phyloP scores from a whole-genome alignment of 2,888 invertebrate species.

The Petrolisthes manimaculis region DNA sequence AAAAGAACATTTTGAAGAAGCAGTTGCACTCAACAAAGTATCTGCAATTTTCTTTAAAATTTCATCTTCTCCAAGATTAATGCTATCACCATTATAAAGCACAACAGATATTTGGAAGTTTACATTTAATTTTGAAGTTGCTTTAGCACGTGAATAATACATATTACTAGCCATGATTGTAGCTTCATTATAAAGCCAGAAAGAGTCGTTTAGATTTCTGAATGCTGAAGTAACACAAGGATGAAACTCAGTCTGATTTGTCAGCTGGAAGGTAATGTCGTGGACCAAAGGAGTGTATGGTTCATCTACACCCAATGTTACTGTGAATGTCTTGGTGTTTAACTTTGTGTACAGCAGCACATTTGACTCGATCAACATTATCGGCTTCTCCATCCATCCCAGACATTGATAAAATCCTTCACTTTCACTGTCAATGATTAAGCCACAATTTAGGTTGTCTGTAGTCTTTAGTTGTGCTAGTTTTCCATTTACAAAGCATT shows the following conservation, averaged over 20 bases:
- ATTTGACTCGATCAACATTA: slow-evolving; percentile 25
- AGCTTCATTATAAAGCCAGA: no score
- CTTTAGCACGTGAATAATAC: no score
- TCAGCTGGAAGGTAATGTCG: slow-evolving; percentile 43
- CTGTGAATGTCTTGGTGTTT: slow-evolving; percentile 22
- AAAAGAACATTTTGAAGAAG: neutral
- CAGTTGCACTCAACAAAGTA: no score
- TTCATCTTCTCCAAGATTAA: no score
- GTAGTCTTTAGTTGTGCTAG: neutral
- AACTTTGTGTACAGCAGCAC: neutral
- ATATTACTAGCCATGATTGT: no score
- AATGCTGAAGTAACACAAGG: neutral
- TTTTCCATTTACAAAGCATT: slow-evolving; percentile 44
- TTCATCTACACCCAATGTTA: neutral
- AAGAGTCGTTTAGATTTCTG: no score
- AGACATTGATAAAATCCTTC: slow-evolving; percentile 49
- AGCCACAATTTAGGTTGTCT: neutral
- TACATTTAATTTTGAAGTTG: no score
- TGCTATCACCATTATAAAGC: no score
- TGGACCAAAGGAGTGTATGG: slow-evolving; percentile 37
- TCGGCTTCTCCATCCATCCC: slow-evolving; percentile 33
- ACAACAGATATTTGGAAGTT: no score
- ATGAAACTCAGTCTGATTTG: no score
- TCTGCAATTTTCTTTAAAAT: no score
- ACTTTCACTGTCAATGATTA: neutral